Base-by-base conservation (phyloP, 2,888 invertebrate species). In the Caenorhabditis sp. region DNA sequence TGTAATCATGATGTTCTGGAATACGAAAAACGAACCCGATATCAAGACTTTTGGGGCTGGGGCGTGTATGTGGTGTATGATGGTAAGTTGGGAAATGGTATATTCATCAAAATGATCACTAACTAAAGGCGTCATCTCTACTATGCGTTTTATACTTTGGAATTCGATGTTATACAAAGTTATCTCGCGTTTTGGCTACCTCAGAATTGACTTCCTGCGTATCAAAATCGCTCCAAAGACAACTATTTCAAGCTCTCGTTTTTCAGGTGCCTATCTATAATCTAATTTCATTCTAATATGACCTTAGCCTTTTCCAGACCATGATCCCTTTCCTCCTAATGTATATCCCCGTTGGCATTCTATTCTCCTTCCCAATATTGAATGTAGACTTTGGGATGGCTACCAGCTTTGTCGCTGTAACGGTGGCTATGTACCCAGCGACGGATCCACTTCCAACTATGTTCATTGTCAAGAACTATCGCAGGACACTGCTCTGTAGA, bases 101-200 rank as follows among this genome's bases (percentile, higher is more conserved):
- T 6, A 32, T 4, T 4, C 5, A 20, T 20, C n/a, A n/a, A 50
- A 50, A 9, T 26, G 11, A 5, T 28, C 5, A 9, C 32, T n/a
- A n/a, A n/a, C 32, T 28, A 13, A n/a, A 55, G 62, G n/a, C 4
- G 6, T 51, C 32, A 32, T 64, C 64, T 0, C 15, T 67, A 9
- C 40, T 67, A 18, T 67, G 65, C 26, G 65, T 67, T 9, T 2
- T 53, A 18, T 67, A 22, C 40, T 67, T 67, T 26, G 65, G 65
- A 18, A 18, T 40, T 40, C 53, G 55, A 2, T 67, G 65, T 26
- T 67, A 67, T 26, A 18, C 22, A 0, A 13, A 55, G 26, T 35
- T 67, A 1, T 37, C 55, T 0, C 37, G 4, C 15, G 53, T 40
- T 1, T 13, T 67, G 40, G 15, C 15, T 9, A 11, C 26, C 13